phyloP scores from a whole-genome alignment of 2,797 vertebrate species.

The Antennarius maculatus region DNA sequence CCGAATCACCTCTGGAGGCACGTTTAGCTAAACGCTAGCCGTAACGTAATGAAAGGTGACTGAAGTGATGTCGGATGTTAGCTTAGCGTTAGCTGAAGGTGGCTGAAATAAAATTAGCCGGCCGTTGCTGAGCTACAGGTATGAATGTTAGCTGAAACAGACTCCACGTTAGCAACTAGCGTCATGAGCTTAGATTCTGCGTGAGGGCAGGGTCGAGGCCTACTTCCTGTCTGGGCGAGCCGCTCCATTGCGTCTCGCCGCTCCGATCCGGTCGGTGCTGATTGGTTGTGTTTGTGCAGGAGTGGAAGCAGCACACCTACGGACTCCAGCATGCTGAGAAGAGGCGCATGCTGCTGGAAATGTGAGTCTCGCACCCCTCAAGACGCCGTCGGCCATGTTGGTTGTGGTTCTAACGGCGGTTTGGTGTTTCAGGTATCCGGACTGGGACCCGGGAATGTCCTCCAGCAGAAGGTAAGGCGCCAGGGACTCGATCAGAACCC shows the following conservation, averaged over 20 bases:
- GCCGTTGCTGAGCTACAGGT: too few species aligned
- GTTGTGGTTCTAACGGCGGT: neutral
- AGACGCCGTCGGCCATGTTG: neutral
- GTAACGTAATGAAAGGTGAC: too few species aligned
- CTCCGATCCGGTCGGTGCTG: neutral
- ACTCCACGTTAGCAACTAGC: too few species aligned
- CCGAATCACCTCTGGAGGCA: too few species aligned
- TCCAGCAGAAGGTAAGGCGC: slow-evolving; percentile 68
- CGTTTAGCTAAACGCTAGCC: too few species aligned
- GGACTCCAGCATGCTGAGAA: slow-evolving; percentile 81
- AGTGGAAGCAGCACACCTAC: slow-evolving; percentile 82
- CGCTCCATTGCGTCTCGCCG: neutral
- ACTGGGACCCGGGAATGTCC: slow-evolving; percentile 79
- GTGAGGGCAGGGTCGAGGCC: neutral
- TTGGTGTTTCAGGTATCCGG: slow-evolving; percentile 77
- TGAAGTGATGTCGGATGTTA: too few species aligned
- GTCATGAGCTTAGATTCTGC: too few species aligned
- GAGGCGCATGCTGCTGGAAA: slow-evolving; percentile 74
- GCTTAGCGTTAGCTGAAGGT: too few species aligned
- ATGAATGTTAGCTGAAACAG: too few species aligned
- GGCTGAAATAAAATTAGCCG: too few species aligned
- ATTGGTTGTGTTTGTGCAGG: slow-evolving; percentile 60
- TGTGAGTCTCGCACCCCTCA: slow-evolving; percentile 66
- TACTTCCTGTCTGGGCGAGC: neutral
- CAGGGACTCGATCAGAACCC: neutral